These are phyloP conservation scores for Rhagoletis pomonella DNA, from an alignment of 1,140 invertebrate genomes.

Conservation along the genomic window DNA sequence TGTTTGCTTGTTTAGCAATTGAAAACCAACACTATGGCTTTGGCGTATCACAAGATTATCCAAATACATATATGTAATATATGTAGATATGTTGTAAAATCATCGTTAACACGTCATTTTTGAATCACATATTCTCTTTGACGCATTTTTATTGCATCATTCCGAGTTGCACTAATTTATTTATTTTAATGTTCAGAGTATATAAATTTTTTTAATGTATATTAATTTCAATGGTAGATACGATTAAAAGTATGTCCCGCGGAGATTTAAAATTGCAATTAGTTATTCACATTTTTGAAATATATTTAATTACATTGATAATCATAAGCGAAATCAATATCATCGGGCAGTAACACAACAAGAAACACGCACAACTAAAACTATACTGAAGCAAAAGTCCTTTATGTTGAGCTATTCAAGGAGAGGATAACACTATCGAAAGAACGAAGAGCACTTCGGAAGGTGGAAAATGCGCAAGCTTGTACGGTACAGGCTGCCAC, in stretches of 20 bases:
- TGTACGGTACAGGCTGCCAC: neutral
- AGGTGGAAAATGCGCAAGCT: neutral
- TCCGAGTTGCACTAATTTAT: slow-evolving; percentile 7
- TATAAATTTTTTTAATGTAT: too few species aligned
- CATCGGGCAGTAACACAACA: slow-evolving; percentile 32
- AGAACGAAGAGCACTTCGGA: neutral
- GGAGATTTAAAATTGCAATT: too few species aligned
- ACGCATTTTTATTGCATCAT: slow-evolving; percentile 21
- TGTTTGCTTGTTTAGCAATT: neutral
- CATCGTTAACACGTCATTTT: neutral
- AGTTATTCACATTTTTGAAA: neutral
- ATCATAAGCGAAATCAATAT: slow-evolving; percentile 22
- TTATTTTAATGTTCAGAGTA: neutral
- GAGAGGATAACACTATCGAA: neutral
- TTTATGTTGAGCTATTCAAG: slow-evolving; percentile 32
- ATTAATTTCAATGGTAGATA: too few species aligned
- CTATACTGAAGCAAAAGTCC: neutral
- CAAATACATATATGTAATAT: neutral
- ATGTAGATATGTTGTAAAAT: neutral
- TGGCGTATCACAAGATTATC: neutral
- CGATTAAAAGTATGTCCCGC: too few species aligned
- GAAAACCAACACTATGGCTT: neutral
- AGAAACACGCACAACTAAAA: slow-evolving; percentile 40
- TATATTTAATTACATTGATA: neutral
- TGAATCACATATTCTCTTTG: neutral